Evolutionary conservation across 2,888 invertebrate genomes (phyloP).

Genomic region (Drosophila algonquin): DNA sequence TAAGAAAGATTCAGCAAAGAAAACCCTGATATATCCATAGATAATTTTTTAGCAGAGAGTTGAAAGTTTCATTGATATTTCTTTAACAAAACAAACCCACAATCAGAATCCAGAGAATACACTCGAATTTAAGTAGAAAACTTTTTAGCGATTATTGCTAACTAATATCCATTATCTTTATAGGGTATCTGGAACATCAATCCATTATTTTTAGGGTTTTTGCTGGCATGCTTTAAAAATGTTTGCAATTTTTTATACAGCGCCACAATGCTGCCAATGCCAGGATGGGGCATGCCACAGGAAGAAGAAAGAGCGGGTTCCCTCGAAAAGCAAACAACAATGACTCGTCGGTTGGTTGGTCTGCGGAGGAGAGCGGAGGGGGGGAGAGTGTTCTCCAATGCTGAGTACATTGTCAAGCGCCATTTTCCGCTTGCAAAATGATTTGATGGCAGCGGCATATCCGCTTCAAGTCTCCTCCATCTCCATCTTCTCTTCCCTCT

Average conservation of each 20-base stretch:
- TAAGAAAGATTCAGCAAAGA: too few relatives aligned
- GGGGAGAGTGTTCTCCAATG: background rate
- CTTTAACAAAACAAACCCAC: too few relatives aligned
- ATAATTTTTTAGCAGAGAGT: too few relatives aligned
- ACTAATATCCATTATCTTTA: background rate
- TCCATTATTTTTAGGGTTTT: slow-evolving; percentile 27
- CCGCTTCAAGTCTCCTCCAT: slow-evolving; percentile 58
- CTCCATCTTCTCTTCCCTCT: slow-evolving; percentile 8
- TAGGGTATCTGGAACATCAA: background rate
- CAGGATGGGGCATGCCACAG: slow-evolving; percentile 17
- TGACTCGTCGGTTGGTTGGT: slow-evolving; percentile 27
- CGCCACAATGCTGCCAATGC: slow-evolving; percentile 64
- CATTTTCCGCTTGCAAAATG: slow-evolving; percentile 80
- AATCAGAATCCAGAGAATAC: too few relatives aligned
- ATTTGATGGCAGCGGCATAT: slow-evolving; percentile 79
- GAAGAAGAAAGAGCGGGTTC: background rate
- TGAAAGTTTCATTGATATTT: too few relatives aligned
- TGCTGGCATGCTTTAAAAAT: slow-evolving; percentile 53
- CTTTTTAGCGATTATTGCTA: background rate
- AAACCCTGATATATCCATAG: too few relatives aligned
- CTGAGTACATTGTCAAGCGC: slow-evolving; percentile 63
- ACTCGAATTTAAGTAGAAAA: background rate
- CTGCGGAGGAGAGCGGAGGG: background rate
- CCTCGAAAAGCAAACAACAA: slow-evolving; percentile 44
- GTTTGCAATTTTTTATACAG: slow-evolving; percentile 66